These are phyloP conservation scores for Tenthredo scrophulariae DNA, from an alignment of 2,888 invertebrate genomes.

Conservation along the genomic window DNA sequence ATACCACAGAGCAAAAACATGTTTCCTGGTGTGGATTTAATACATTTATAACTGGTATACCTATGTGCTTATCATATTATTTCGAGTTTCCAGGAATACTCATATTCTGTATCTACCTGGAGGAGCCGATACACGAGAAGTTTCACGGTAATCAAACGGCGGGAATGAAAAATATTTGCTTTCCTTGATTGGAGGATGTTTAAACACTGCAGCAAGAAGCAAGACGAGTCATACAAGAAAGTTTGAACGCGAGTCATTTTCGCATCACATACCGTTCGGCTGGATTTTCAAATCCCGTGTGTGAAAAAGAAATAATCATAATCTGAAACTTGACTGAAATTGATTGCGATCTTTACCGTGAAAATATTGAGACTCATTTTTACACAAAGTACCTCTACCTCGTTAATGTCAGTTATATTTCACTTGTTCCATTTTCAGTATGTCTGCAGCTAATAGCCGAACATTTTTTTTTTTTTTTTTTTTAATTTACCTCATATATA, in stretches of 20 bases:
- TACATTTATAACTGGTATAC: neutral
- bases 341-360: neutral
- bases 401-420: slow-evolving; percentile 19
- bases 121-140: neutral
- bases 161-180: slow-evolving; percentile 31
- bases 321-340: neutral
- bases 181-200: slow-evolving; percentile 19
- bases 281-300: neutral
- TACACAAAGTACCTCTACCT: neutral
- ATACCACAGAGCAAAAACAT: slow-evolving; percentile 28
- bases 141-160: neutral
- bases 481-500: neutral
- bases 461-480: neutral
- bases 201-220: slow-evolving; percentile 5
- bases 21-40: slow-evolving; percentile 17
- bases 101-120: neutral
- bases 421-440: slow-evolving; percentile 10
- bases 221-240: neutral
- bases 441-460: neutral
- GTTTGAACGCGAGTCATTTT: neutral
- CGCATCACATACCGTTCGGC: neutral
- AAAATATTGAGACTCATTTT: neutral
- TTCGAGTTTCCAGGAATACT: neutral
- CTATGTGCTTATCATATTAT: neutral
- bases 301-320: neutral